Conservation (phyloP, 2,888 invertebrate genomes). For the Clepsis dumicolana region DNA sequence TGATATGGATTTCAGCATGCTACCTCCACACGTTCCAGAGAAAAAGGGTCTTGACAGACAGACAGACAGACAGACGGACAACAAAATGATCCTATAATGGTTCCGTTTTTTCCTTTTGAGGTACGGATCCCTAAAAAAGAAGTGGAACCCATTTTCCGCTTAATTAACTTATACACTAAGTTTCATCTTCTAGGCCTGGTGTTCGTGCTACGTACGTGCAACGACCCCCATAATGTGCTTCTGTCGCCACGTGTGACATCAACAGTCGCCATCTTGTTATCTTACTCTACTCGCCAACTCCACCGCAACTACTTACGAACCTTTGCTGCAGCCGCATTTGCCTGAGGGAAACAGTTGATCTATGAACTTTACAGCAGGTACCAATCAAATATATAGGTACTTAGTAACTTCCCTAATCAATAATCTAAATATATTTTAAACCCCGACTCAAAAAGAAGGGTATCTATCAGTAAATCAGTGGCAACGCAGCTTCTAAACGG, state of each 20-base stretch:
- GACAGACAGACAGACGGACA: too few relatives aligned
- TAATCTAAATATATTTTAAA: too few relatives aligned
- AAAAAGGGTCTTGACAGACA: too few relatives aligned
- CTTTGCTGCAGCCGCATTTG: neutral
- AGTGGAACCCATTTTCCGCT: neutral
- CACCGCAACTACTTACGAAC: neutral
- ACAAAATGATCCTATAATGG: too few relatives aligned
- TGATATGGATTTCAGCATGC: too few relatives aligned
- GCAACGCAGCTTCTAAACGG: too few relatives aligned
- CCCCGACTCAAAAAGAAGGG: too few relatives aligned
- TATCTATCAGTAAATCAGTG: too few relatives aligned
- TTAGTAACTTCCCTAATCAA: too few relatives aligned
- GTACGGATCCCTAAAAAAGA: too few relatives aligned
- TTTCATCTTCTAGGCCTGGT: neutral
- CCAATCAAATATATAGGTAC: neutral
- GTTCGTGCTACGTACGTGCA: neutral
- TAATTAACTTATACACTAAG: neutral
- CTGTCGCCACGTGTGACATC: neutral
- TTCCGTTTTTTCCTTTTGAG: too few relatives aligned
- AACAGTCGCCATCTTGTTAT: slow-evolving; percentile 2
- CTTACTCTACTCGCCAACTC: neutral
- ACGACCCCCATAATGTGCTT: neutral
- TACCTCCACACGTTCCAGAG: too few relatives aligned
- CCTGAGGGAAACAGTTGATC: neutral
- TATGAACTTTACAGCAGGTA: neutral